Evolutionary conservation across 2,888 invertebrate genomes (phyloP).

Genomic region (Drosophila tripunctata): DNA sequence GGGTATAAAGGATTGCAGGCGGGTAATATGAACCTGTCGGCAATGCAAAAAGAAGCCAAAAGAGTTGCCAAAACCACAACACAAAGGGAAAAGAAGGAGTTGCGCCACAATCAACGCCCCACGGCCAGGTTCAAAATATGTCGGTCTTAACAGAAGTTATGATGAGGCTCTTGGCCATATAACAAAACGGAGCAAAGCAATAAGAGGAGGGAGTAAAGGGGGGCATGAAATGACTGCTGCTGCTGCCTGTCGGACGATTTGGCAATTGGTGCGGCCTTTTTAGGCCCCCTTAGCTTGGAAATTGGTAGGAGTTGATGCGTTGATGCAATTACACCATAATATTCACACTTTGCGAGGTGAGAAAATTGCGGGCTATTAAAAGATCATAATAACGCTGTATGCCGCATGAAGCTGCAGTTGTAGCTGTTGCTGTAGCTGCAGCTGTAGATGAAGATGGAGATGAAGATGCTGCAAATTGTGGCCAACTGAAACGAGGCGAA

Average conservation of each 20-base stretch:
- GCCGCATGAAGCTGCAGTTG: constrained; percentile 35
- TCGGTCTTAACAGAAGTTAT: constrained; percentile 75
- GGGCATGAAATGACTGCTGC: background rate
- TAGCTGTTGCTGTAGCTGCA: constrained; percentile 6
- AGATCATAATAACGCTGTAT: constrained; percentile 83
- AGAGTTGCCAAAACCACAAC: constrained; percentile 19
- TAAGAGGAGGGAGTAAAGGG: background rate
- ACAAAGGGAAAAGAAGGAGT: constrained; percentile 64
- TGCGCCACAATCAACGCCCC: constrained; percentile 77
- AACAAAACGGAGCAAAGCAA: background rate
- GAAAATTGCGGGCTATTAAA: constrained; percentile 85
- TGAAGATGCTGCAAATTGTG: constrained; percentile 78
- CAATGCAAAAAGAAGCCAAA: constrained; percentile 50
- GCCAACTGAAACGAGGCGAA: constrained; percentile 21
- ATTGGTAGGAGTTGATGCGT: constrained; percentile 84
- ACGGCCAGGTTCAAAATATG: constrained; percentile 47
- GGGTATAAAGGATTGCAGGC: constrained; percentile 14
- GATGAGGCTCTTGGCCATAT: constrained; percentile 51
- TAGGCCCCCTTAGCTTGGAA: constrained; percentile 74
- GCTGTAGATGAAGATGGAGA: constrained; percentile 45
- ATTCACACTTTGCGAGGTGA: constrained; percentile 85
- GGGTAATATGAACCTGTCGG: constrained; percentile 78
- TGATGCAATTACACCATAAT: constrained; percentile 85
- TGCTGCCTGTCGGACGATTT: constrained; percentile 46
- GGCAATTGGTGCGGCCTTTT: constrained; percentile 75